These are phyloP conservation scores for Syngnathus floridae DNA, from an alignment of 2,113 vertebrate species.

Conservation along the genomic window DNA sequence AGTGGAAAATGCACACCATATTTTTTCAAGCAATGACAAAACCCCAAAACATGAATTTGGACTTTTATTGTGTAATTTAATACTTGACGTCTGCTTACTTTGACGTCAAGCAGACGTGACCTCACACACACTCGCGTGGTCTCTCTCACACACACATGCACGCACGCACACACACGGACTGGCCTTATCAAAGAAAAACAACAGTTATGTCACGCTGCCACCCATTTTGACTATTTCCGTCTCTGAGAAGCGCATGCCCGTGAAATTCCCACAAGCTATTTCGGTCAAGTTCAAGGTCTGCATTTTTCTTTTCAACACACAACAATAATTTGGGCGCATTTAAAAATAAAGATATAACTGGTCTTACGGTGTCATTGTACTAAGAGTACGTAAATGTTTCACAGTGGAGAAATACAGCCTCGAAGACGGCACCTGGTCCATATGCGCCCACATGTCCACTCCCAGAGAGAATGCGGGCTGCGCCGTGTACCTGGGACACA, in stretches of 20 bases:
- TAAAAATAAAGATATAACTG: neutral
- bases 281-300: constrained; percentile 1
- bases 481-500: constrained; percentile 43
- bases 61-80: neutral
- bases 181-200: constrained; percentile 48
- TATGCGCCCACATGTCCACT: constrained; percentile 51
- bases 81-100: neutral
- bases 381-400: constrained; percentile 10
- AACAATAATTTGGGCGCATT: neutral
- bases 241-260: constrained; percentile 54
- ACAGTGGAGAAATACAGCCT: constrained; percentile 65
- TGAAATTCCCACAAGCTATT: constrained; percentile 59
- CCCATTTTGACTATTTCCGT: constrained; percentile 50
- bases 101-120: neutral
- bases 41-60: neutral
- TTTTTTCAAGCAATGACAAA: neutral
- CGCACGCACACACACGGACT: neutral
- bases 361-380: neutral
- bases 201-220: constrained; percentile 23
- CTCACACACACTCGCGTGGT: constrained; percentile 13
- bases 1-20: too few species aligned
- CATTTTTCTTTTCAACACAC: neutral
- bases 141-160: neutral
- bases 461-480: constrained; percentile 60
- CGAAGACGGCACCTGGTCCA: constrained; percentile 51